Base-by-base conservation (phyloP, 2,797 vertebrate species). In the Podarcis lilfordi region DNA sequence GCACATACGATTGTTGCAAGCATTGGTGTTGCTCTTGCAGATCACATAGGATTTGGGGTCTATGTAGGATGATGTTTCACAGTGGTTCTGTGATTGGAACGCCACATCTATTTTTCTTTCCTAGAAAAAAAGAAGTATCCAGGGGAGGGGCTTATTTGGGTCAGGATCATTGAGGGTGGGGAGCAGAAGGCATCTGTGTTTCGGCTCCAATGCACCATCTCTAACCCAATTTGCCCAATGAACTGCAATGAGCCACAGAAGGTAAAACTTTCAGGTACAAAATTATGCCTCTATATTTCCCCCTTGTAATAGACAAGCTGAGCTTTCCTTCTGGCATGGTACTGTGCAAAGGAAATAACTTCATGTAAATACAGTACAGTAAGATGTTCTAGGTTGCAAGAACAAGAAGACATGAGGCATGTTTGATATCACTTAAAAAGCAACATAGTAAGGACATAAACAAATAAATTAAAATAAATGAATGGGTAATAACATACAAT, bases 401-500 rank as follows among this genome's bases (percentile, higher is more conserved):
- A 91, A 69, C 88, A 91, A 82, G 43, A 80, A 11, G 3, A 86
- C 66, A 61, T 81, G 82, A 23, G 11, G 83, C 86, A 35, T 75
- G 90, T 93, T 91, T 89, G 0, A 88, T 91, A 19, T 84, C 13
- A 74, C 84, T 82, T 84, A 4, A 91, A 91, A 86, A 88, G 80
- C 27, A 92, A n/a, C 3, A 0, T 25, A 88, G 83, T 55, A 55
- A 55, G 13, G 50, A 15, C 50, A 55, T 55, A 55, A 55, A 55
- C 13, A 55, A 55, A 55, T 55, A 55, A 4, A 55, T 55, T 55
- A 55, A 55, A 55, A 55, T 15, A 55, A 50, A 55, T 15, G 50
- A 55, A 55, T 3, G 50, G 50, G 50, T 15, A 55, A 55, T 55
- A 15, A 55, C 45, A 50, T 50, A 11, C 45, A 50, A 50, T 37